Base-by-base conservation (phyloP, 2,113 vertebrate genomes). In the Collichthys lucidus region DNA sequence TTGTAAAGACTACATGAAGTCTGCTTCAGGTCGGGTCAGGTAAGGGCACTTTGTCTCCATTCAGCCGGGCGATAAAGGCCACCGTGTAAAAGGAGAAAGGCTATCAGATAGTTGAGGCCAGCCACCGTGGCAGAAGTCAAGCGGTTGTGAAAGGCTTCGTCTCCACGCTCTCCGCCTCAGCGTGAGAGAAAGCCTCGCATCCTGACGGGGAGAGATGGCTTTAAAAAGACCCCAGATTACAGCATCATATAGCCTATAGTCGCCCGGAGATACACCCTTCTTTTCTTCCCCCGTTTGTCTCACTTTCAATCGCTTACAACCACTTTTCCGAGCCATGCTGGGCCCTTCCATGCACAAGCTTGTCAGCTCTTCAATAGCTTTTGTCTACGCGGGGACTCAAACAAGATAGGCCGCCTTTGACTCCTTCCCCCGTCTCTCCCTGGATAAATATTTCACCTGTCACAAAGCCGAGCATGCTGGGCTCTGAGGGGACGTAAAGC, bases 11-110 rank as follows among this genome's bases (percentile, higher is more conserved):
- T 0, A 24, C 64, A n/a, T 4, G 66, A 0, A 31, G 71, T 57
- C 74, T 3, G 74, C 61, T 60, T 4, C 56, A 4, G 89, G 77
- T 83, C 80, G 46, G 87, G 86, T 89, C 77, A 74, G 85, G 79
- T 84, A 17, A 86, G 80, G 77, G n/a, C 89, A 87, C 85, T 79
- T 77, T 74, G 88, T 88, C 86, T 88, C 91, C 85, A 82, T 92
- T 93, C 92, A 92, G 77, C 64, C 65, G 26, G 80, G 24, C 71
- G 70, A 91, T 91, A 91, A 93, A 93, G 91, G 88, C 87, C 85
- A 55, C 47, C 78, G 80, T 92, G 94, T 92, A 94, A 95, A 94
- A 88, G 93, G 94, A 93, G 93, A 91, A 92, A 93, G 93, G 94
- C 90, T 92, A 95, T 95, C 94, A 94, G 94, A 94, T 95, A 83